phyloP scores from a whole-genome alignment of 2,888 invertebrate genomes.

The Ypsolopha sequella region DNA sequence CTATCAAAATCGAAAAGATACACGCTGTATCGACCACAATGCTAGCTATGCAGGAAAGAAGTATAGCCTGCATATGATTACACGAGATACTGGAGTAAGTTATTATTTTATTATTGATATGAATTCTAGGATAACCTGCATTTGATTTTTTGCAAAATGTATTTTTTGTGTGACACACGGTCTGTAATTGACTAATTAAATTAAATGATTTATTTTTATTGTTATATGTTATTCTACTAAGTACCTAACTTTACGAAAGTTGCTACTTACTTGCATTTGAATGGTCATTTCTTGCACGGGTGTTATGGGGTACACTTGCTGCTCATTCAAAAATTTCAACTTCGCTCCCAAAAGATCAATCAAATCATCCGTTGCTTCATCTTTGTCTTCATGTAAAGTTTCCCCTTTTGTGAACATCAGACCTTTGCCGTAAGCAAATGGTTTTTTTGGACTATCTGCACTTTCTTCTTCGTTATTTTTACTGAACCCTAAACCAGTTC shows the following conservation, averaged over 20 bases:
- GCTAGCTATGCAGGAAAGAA: too few relatives aligned
- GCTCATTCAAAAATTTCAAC: constrained; percentile 60
- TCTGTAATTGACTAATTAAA: too few relatives aligned
- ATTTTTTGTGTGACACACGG: too few relatives aligned
- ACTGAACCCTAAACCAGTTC: constrained; percentile 61
- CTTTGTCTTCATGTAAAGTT: constrained; percentile 50
- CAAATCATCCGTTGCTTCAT: constrained; percentile 43
- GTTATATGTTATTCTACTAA: too few relatives aligned
- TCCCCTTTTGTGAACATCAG: constrained; percentile 67
- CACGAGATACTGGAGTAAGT: too few relatives aligned
- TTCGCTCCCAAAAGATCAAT: constrained; percentile 61
- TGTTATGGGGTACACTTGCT: constrained; percentile 52
- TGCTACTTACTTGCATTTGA: constrained; percentile 63
- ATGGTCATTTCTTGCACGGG: constrained; percentile 69
- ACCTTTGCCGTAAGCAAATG: constrained; percentile 41
- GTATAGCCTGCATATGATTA: too few relatives aligned
- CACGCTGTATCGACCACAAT: too few relatives aligned
- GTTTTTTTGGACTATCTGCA: constrained; percentile 30
- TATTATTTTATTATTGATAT: too few relatives aligned
- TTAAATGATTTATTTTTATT: too few relatives aligned
- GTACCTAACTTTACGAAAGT: neutral
- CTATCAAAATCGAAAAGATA: too few relatives aligned
- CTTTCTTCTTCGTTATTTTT: constrained; percentile 28
- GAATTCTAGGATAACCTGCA: too few relatives aligned
- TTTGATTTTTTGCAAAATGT: too few relatives aligned